Conservation (phyloP, 2,113 vertebrate species). For the Cercocebus atys region DNA sequence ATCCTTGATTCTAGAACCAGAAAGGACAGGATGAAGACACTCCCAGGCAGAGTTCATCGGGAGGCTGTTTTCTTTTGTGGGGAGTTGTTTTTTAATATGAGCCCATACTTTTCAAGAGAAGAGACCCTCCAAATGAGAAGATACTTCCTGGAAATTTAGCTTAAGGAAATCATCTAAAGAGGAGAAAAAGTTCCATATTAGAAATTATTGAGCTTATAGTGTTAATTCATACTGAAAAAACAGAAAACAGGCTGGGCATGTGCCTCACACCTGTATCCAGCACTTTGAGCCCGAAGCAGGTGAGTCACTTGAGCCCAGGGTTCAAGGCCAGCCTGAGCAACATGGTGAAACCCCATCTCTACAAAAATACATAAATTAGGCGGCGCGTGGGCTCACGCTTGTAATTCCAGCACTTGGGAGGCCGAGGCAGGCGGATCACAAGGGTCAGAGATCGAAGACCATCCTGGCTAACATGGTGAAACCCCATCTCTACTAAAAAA, state of each 20-base stretch:
- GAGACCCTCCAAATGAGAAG: neutral
- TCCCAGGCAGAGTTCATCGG: neutral
- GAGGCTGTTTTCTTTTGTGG: neutral
- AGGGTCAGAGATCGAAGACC: too few species aligned
- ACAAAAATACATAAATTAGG: neutral
- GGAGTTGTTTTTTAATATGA: neutral
- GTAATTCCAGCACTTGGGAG: neutral
- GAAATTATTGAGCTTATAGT: neutral
- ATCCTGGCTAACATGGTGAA: too few species aligned
- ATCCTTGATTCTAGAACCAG: neutral
- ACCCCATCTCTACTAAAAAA: too few species aligned
- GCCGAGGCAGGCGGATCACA: too few species aligned
- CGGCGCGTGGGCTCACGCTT: neutral
- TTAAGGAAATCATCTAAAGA: neutral
- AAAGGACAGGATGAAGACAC: neutral
- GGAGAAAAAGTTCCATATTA: neutral
- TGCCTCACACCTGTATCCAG: neutral
- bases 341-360: neutral
- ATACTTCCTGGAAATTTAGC: conserved; percentile 3
- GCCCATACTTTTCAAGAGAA: neutral
- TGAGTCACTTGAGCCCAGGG: neutral
- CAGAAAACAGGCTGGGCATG: neutral
- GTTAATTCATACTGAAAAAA: neutral
- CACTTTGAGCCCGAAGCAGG: neutral
- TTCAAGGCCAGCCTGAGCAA: neutral